Evolutionary conservation across 2,797 vertebrate genomes (phyloP).

Genomic region (Tragelaphus eurycerus): DNA sequence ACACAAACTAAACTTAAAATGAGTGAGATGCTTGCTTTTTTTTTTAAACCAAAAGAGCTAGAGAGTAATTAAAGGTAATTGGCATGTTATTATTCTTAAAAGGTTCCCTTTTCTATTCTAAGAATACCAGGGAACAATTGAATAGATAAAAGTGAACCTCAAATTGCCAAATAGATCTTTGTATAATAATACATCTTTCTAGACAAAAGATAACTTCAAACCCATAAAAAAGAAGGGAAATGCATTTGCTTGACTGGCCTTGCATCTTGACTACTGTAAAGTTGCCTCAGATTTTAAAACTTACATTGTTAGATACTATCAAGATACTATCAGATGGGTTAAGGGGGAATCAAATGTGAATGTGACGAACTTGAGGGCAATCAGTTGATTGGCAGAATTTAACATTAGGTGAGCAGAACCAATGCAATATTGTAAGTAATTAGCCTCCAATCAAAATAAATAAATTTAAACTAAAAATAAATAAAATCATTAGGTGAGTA

Average conservation of each 20-base stretch:
- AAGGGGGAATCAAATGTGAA: neutral
- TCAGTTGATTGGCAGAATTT: neutral
- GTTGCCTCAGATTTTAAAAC: neutral
- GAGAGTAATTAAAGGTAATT: slow-evolving; percentile 78
- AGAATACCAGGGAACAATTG: slow-evolving; percentile 67
- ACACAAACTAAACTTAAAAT: slow-evolving; percentile 60
- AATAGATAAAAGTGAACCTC: slow-evolving; percentile 67
- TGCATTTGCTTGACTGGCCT: neutral
- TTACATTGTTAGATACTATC: neutral
- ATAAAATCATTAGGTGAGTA: neutral
- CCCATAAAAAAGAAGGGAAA: neutral
- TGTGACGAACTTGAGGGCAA: neutral
- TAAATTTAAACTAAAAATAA: no score
- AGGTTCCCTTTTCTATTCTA: slow-evolving; percentile 65
- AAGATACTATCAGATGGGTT: neutral
- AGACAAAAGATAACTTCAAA: slow-evolving; percentile 57
- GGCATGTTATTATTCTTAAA: slow-evolving; percentile 76
- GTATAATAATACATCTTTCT: slow-evolving; percentile 34
- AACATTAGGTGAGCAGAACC: neutral
- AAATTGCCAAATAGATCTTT: slow-evolving; percentile 68
- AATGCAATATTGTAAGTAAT: no score
- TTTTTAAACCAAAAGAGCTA: slow-evolving; percentile 11
- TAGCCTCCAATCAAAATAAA: no score
- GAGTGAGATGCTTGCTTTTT: neutral
- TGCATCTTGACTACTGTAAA: neutral